phyloP scores from a whole-genome alignment of 30 jellyfish, hydroid and myxozoan species.

The Turritopsis rubra region DNA sequence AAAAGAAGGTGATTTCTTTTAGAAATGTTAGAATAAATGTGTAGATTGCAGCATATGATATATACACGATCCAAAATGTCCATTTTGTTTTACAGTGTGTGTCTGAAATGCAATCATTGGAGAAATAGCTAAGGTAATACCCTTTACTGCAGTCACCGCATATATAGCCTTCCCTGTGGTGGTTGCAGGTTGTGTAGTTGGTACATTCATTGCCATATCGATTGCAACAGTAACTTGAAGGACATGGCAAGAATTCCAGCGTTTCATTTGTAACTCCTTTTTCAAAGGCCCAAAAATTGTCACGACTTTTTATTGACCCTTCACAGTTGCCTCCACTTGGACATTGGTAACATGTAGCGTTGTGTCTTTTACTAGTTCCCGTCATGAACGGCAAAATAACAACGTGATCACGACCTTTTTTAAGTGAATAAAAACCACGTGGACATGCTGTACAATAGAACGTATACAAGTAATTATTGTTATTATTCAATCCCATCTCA shows the following conservation, averaged over 20 bases:
- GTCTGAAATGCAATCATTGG: constrained; percentile 24
- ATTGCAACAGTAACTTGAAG: constrained; percentile 30
- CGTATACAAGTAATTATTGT: background rate
- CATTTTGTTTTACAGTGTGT: background rate
- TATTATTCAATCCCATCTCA: background rate
- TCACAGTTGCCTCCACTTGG: background rate
- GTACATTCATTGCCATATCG: constrained; percentile 21
- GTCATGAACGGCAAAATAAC: background rate
- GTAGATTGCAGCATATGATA: background rate
- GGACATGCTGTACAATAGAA: background rate
- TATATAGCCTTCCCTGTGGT: constrained; percentile 11
- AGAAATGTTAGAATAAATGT: background rate
- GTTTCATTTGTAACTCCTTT: background rate
- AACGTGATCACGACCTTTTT: background rate
- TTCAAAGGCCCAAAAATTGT: constrained; percentile 39
- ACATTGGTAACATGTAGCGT: background rate
- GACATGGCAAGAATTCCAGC: constrained; percentile 16
- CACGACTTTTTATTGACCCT: constrained; percentile 5
- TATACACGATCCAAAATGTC: constrained; percentile 28
- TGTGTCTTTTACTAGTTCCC: background rate
- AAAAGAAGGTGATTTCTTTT: background rate
- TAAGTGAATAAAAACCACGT: background rate
- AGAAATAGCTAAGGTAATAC: constrained; percentile 21
- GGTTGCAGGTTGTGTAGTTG: constrained; percentile 21
- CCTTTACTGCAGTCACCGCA: constrained; percentile 39